These are phyloP conservation scores for Sphenopsis melanotis DNA, from an alignment of 2,797 vertebrate species.

Conservation along the genomic window DNA sequence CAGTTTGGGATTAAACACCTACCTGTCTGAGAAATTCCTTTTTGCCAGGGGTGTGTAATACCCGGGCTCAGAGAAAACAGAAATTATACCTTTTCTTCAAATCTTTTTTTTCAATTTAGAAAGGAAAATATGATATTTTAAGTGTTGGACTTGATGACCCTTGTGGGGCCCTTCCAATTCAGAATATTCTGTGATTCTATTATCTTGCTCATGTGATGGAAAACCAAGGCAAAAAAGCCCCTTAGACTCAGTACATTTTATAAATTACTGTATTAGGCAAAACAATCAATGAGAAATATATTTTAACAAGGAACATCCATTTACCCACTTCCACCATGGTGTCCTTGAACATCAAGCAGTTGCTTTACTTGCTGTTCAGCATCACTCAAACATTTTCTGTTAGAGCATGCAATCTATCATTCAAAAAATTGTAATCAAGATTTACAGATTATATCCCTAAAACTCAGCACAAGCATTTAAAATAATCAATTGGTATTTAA, in stretches of 20 bases:
- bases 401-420: not conserved
- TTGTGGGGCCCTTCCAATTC: not conserved
- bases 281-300: not conserved
- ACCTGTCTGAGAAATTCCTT: not conserved
- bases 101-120: not conserved
- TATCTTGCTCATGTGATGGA: not conserved
- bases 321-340: not conserved
- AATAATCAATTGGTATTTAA: slow-evolving; percentile 63
- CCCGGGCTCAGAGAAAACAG: not conserved
- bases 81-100: not conserved
- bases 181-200: not conserved
- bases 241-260: not conserved
- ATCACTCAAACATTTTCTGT: not conserved
- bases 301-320: not conserved
- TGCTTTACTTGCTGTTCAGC: not conserved
- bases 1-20: not conserved
- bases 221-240: not conserved
- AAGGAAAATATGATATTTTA: not conserved
- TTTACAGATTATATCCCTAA: not conserved
- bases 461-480: slow-evolving; percentile 7
- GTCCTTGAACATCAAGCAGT: not conserved
- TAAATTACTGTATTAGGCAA: not conserved
- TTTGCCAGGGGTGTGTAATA: not conserved
- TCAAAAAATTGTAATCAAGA: not conserved
- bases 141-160: not conserved